Percentiles rank a stretch among this genome's conserved stretches.
Evolutionary conservation across 2,113 vertebrate species (phyloP).

Genomic region (Clarias gariepinus): DNA sequence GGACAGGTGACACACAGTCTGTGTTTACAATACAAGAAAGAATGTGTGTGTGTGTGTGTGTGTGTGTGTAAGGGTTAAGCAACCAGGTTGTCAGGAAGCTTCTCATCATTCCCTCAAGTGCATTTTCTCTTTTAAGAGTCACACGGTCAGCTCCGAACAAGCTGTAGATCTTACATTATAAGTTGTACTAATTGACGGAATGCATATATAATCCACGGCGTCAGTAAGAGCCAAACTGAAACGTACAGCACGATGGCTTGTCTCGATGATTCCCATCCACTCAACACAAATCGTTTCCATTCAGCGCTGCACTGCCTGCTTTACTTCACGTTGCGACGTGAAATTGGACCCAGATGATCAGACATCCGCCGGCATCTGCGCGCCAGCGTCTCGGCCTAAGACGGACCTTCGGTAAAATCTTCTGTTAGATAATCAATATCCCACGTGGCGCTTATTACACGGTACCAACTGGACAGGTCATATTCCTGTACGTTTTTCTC

Average conservation of each 20-base stretch:
- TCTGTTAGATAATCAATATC: background rate
- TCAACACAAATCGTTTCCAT: conserved; percentile 28
- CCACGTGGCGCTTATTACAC: background rate
- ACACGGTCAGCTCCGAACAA: background rate
- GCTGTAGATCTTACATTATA: background rate
- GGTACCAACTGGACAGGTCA: background rate
- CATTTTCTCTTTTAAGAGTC: background rate
- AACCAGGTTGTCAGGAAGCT: background rate
- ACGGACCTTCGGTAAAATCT: background rate
- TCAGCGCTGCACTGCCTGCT: background rate
- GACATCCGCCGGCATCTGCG: conserved; percentile 18
- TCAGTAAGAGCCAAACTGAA: background rate
- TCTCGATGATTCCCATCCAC: conserved; percentile 14
- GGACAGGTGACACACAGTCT: conserved; percentile 15
- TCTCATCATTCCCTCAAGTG: conserved; percentile 1
- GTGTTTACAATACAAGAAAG: conserved; percentile 5
- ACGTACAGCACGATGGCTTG: background rate
- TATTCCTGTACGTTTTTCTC: background rate
- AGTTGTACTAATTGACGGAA: background rate
- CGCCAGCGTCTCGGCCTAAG: background rate
- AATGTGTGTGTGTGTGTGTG: conserved; percentile 19
- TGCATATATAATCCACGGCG: background rate
- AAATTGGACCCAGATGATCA: conserved; percentile 32
- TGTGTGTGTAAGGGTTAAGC: background rate
- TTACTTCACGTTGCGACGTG: conserved; percentile 13